Evolutionary conservation across 2,113 vertebrate species (phyloP).

Genomic region (Astur gentilis): DNA sequence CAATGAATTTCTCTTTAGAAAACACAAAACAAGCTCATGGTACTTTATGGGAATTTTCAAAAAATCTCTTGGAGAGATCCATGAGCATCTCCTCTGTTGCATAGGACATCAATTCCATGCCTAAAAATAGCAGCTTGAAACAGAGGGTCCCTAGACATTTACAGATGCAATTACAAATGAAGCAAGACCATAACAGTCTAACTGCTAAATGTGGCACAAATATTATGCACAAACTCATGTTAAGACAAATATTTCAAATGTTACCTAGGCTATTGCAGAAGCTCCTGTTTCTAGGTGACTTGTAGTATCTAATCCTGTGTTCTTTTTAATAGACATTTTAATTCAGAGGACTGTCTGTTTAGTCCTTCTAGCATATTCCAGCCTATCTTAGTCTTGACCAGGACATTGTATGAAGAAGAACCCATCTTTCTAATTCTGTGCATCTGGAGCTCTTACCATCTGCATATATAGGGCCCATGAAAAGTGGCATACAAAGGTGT

Average conservation of each 20-base stretch:
- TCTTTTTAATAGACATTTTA: neutral
- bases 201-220: neutral
- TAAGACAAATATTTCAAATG: neutral
- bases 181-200: neutral
- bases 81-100: neutral
- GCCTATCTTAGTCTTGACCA: neutral
- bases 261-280: neutral
- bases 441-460: neutral
- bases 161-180: neutral
- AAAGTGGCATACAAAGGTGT: neutral
- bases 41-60: neutral
- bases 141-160: neutral
- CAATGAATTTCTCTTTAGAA: neutral
- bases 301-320: neutral
- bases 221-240: neutral
- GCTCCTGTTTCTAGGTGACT: neutral
- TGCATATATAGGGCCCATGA: neutral
- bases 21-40: neutral
- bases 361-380: neutral
- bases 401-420: neutral
- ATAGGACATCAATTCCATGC: neutral
- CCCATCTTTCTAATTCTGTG: neutral
- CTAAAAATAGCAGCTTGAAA: neutral
- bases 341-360: neutral
- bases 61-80: neutral